Conservation (phyloP, 2,113 vertebrate species). For the Otocyon megalotis region DNA sequence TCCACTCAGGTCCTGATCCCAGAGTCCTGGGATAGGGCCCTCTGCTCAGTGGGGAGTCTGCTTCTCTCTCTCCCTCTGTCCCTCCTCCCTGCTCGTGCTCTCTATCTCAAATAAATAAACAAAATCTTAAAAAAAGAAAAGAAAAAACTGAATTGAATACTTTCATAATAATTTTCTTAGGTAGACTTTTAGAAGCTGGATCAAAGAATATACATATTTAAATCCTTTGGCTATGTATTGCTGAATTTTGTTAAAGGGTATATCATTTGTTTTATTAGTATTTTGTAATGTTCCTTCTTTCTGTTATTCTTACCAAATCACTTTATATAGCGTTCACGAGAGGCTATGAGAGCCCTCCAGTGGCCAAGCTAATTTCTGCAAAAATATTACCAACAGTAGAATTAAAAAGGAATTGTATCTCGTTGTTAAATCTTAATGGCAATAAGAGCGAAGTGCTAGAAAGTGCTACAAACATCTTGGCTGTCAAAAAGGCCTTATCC, state of each 20-base stretch:
- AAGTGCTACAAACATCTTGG: slow-evolving; percentile 3
- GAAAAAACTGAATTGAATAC: not conserved
- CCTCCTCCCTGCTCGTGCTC: not conserved
- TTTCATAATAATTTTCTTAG: slow-evolving; percentile 26
- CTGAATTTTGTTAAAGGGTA: not conserved
- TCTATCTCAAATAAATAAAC: not conserved
- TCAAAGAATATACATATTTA: not conserved
- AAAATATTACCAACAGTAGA: not conserved
- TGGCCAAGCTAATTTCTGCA: slow-evolving; percentile 69
- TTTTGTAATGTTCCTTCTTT: slow-evolving; percentile 57
- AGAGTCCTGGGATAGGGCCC: not conserved
- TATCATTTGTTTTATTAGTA: not conserved
- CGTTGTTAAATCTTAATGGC: not conserved
- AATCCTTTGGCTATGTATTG: slow-evolving; percentile 13
- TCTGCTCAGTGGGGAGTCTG: not conserved
- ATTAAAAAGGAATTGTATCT: slow-evolving; percentile 1
- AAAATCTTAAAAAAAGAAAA: not conserved
- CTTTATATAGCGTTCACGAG: not conserved
- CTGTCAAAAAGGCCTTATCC: not conserved
- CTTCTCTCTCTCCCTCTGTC: not conserved
- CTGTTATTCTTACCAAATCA: slow-evolving; percentile 19
- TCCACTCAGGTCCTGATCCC: not conserved
- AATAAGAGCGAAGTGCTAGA: not conserved
- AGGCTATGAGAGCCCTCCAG: slow-evolving; percentile 70
- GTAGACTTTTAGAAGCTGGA: not conserved